Evolutionary conservation across 1,140 invertebrate species (phyloP).

Genomic region (Panagrolaimus sp.): DNA sequence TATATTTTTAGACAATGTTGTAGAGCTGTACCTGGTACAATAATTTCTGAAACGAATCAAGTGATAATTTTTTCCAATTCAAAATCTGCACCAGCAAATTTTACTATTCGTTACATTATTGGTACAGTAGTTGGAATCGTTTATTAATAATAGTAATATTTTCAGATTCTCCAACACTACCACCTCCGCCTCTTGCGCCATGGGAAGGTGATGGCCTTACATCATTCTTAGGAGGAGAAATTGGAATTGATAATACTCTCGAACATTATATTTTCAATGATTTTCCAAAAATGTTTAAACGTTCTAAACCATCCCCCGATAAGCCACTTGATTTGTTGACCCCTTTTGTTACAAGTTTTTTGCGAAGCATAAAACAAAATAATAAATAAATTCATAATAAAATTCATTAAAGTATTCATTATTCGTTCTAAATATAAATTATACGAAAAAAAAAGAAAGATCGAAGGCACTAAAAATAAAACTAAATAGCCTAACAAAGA

Average conservation of each 20-base stretch:
- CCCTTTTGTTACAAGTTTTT: constrained; percentile 12
- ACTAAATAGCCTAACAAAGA: neutral
- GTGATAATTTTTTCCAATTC: constrained; percentile 42
- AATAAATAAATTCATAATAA: neutral
- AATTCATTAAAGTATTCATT: no score
- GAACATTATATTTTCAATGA: constrained; percentile 59
- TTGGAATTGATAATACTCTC: constrained; percentile 47
- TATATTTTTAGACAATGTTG: constrained; percentile 49
- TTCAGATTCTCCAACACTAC: constrained; percentile 49
- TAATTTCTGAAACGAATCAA: constrained; percentile 53
- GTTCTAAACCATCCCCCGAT: neutral
- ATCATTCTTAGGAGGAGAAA: constrained; percentile 52
- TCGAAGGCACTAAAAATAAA: neutral
- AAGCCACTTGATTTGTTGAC: constrained; percentile 2
- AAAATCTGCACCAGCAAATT: constrained; percentile 37
- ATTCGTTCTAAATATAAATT: no score
- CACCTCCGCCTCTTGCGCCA: constrained; percentile 48
- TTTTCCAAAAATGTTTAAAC: constrained; percentile 44
- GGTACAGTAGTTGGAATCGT: constrained; percentile 24
- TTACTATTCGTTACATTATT: constrained; percentile 52
- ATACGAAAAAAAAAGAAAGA: no score
- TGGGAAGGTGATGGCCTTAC: constrained; percentile 59
- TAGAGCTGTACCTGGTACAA: constrained; percentile 35
- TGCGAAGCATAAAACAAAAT: constrained; percentile 1
- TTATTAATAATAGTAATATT: constrained; percentile 24